Percentiles rank a stretch among this genome's conserved stretches.
Conservation (phyloP, 2,888 invertebrate genomes). For the Stegophylla sp. region DNA sequence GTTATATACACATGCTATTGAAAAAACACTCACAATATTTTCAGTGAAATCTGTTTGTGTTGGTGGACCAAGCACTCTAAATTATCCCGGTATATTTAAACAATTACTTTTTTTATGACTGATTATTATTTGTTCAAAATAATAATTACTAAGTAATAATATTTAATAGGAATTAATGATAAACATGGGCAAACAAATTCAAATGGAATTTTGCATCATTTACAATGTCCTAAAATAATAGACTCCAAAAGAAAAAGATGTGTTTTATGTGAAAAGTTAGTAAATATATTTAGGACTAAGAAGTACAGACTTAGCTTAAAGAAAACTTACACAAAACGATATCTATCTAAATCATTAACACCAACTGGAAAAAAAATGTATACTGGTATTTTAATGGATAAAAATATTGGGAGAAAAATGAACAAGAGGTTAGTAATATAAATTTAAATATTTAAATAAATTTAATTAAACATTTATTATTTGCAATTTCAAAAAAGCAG, state of each 20-base stretch:
- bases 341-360: too few species aligned
- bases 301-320: too few species aligned
- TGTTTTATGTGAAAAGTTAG: slow-evolving; percentile 2
- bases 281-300: slow-evolving; percentile 10
- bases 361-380: too few species aligned
- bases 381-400: too few species aligned
- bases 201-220: slow-evolving; percentile 12
- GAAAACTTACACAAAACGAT: too few species aligned
- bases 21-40: slow-evolving; percentile 2
- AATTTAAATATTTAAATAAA: too few species aligned
- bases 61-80: not conserved
- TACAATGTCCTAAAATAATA: not conserved
- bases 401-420: too few species aligned
- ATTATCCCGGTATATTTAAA: not conserved
- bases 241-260: slow-evolving; percentile 1
- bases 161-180: slow-evolving; percentile 4
- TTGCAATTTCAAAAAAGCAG: too few species aligned
- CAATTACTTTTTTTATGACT: not conserved
- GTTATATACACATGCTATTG: not conserved
- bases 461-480: too few species aligned
- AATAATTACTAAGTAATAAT: not conserved
- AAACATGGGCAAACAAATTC: not conserved
- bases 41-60: not conserved
- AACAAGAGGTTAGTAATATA: too few species aligned
- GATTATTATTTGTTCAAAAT: not conserved